Evolutionary conservation across 2,797 vertebrate genomes (phyloP).

Genomic region (Dendrocincla fuliginosa): DNA sequence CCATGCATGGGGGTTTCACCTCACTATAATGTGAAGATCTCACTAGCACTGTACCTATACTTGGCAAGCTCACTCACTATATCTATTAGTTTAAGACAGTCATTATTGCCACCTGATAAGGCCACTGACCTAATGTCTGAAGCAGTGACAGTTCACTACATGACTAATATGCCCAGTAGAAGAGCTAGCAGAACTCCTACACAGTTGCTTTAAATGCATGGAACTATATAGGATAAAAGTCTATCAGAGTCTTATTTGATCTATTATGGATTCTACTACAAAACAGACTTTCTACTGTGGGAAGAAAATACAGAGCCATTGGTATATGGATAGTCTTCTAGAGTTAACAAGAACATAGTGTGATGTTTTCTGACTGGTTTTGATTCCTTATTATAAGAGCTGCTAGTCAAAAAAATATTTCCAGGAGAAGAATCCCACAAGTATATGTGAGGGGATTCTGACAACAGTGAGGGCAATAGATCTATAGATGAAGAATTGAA

Average conservation of each 20-base stretch:
- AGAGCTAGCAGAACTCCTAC: background rate
- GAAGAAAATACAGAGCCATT: background rate
- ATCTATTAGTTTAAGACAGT: background rate
- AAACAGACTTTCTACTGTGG: background rate
- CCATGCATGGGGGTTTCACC: fast-evolving
- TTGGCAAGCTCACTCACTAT: background rate
- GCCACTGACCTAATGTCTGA: background rate
- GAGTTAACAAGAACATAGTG: background rate
- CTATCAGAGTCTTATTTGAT: background rate
- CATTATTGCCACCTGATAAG: background rate
- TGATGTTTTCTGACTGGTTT: background rate
- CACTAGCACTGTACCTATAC: background rate
- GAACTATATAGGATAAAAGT: background rate
- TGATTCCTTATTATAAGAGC: background rate
- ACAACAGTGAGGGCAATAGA: background rate
- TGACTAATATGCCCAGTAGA: background rate
- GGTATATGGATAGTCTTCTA: background rate
- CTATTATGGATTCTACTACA: background rate
- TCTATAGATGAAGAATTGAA: background rate
- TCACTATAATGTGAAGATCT: background rate
- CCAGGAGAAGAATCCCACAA: background rate
- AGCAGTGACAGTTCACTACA: background rate
- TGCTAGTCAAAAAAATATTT: background rate
- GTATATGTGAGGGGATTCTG: background rate
- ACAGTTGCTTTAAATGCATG: background rate